Conservation (phyloP, 2,888 invertebrate genomes). For the Heliconius ethilla region DNA sequence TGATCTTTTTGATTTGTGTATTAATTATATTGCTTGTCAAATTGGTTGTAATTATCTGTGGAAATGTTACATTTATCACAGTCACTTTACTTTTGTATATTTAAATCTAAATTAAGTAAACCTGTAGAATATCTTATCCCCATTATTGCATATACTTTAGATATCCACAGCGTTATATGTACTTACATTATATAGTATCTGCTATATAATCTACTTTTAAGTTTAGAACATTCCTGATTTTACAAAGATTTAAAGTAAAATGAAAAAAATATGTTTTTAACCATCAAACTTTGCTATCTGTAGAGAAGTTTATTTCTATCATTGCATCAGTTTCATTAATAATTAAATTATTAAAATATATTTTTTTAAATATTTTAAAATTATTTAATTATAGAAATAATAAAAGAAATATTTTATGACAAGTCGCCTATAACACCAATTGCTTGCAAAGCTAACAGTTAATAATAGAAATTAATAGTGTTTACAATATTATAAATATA, state of each 20-base stretch:
- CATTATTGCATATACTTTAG: not conserved
- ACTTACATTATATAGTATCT: not conserved
- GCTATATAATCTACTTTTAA: too few species aligned
- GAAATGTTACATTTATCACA: not conserved
- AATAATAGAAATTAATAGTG: not conserved
- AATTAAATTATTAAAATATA: not conserved
- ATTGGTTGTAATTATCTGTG: not conserved
- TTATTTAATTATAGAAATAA: not conserved
- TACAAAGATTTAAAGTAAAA: not conserved
- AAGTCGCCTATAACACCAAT: not conserved
- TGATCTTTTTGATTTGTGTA: not conserved
- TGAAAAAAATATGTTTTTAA: not conserved
- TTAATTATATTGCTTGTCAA: not conserved
- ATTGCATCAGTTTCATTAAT: too few species aligned
- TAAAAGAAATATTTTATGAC: not conserved
- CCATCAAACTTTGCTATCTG: not conserved
- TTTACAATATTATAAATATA: not conserved
- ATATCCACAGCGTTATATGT: not conserved
- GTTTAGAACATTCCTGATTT: not conserved
- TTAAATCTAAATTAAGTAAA: conserved; percentile 3
- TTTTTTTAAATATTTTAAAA: not conserved
- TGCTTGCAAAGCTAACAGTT: not conserved
- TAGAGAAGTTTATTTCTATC: too few species aligned
- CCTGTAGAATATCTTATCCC: not conserved
- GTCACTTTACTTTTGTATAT: not conserved